Base-by-base conservation (phyloP, 1,140 invertebrate genomes). In the Homarus americanus region DNA sequence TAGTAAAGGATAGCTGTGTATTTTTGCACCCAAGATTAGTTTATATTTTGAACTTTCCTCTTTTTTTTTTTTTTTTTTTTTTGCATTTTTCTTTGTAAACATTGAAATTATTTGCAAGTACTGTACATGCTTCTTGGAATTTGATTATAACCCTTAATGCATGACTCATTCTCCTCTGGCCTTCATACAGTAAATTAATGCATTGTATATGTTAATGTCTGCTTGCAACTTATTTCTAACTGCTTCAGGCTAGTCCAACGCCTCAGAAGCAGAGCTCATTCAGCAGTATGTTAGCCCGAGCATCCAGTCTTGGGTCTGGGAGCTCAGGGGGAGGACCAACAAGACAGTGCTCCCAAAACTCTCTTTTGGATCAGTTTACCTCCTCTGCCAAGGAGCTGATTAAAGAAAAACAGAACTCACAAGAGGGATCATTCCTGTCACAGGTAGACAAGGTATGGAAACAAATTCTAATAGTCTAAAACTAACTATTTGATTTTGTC, bases 301-400 rank as follows among this genome's bases (percentile, higher is more conserved):
- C 96, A 4, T 94, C 95, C 15, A 96, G 96, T 93, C 95, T 96
- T 84, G 95, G 96, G 66, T 96, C 95, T 24, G 93, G 93, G 44
- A 93, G 93, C 92, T 94, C 94, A 4, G 94, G 95, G 44, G 94
- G 93, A 17, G 93, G 92, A 95, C 96, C 28, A 93, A 95, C 93
- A 0, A 95, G 97, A 34, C 97, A 98, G 93, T 96, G 96, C 1
- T 97, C 97, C 1, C 97, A 97, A 94, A 96, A 96, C 10, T 98
- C 97, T 0, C 93, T 98, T 0, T 96, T 98, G 84, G 97, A 98
- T 94, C 97, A 97, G 93, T 96, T 98, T 92, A 96, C 97, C 1
- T 96, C 95, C 0, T 97, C 98, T 93, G 97, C 97, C 1, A 98
- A 98, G 94, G 97, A 97, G 93, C 93, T 98, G 80, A 97, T 98